Evolutionary conservation across 1,140 invertebrate genomes (phyloP), one percentile per base, ranked within the genome.

Genomic region (Nasonia giraulti): DNA sequence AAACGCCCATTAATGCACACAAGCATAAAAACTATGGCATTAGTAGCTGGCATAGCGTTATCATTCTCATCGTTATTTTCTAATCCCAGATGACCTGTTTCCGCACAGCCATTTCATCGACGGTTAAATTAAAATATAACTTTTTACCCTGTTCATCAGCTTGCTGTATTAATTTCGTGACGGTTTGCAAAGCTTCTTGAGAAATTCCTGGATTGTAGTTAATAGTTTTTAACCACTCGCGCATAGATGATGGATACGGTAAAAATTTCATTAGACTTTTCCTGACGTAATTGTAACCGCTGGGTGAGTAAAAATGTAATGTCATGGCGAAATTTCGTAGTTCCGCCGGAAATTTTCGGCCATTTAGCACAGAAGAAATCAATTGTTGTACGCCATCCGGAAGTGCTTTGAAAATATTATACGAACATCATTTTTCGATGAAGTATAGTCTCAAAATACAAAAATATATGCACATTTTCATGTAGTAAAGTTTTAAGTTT

Each of bases 11-110:
- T 62, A 20, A 80, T 33, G 12, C 50, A 23, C 17, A 80, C 77
- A 3, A 80, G 31, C 50, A 80, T 62, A 40, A 80, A 80, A n/a
- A 80, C 78, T 12, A 80, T 27, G 20, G 55, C 78, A 20, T 62
- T n/a, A 14, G 40, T 40, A 40, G 40, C 33, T 5, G 33, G 33
- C 33, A 2, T 33, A 5, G 33, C 40, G 8, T 40, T 40, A 10
- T 80, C 20, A 8, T 4, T 20, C 20, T 79, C 62, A 14, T 68
- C 62, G 14, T 62, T 68, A 33, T 14, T 11, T 7, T 40, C 4
- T 33, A 20, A 23, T 17, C 78, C 78, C 50, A 66, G 20, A 66
- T 10, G 4, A 11, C 37, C 20, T 33, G 27, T 37, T 37, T 44
- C 33, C 37, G 37, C 1, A 68, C 37, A 17, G 12, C 10, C 78